Evolutionary conservation across 92 coral and sea anemone species (phyloP).

Genomic region (Porites cylindrica): DNA sequence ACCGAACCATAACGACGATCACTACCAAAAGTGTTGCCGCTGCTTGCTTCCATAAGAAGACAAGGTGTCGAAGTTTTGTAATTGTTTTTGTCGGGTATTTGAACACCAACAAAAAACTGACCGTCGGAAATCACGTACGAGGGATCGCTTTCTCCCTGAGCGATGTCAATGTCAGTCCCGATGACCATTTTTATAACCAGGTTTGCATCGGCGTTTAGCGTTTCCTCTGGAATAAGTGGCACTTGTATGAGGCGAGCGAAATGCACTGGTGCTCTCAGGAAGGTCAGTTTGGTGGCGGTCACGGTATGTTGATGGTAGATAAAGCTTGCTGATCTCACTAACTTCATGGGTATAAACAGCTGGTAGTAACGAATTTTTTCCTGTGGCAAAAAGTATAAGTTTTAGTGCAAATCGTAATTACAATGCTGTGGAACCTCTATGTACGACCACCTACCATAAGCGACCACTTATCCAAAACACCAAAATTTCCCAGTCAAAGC

Average conservation of each 20-base stretch:
- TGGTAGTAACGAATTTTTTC: neutral
- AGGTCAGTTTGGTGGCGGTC: neutral
- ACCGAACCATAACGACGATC: neutral
- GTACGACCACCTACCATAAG: too few species aligned
- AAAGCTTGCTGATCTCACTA: neutral
- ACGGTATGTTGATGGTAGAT: slow-evolving; percentile 18
- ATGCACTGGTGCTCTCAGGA: neutral
- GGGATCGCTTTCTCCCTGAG: neutral
- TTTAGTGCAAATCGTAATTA: too few species aligned
- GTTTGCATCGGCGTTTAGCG: neutral
- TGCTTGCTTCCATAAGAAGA: neutral
- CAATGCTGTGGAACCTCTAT: too few species aligned
- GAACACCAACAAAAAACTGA: neutral
- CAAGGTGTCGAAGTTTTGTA: neutral
- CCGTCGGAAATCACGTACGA: slow-evolving; percentile 5
- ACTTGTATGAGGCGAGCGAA: neutral
- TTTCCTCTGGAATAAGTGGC: neutral
- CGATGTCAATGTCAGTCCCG: neutral
- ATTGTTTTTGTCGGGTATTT: neutral
- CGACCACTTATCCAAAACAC: too few species aligned
- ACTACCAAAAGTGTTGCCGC: neutral
- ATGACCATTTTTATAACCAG: neutral
- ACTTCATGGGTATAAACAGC: slow-evolving; percentile 15
- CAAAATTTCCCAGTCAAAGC: too few species aligned
- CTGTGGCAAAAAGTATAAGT: neutral